Evolutionary conservation across 37 sponge, comb jelly and placozoan species (phyloP), one percentile per base, ranked within the genome.

Genomic region (Oscarella lobularis): DNA sequence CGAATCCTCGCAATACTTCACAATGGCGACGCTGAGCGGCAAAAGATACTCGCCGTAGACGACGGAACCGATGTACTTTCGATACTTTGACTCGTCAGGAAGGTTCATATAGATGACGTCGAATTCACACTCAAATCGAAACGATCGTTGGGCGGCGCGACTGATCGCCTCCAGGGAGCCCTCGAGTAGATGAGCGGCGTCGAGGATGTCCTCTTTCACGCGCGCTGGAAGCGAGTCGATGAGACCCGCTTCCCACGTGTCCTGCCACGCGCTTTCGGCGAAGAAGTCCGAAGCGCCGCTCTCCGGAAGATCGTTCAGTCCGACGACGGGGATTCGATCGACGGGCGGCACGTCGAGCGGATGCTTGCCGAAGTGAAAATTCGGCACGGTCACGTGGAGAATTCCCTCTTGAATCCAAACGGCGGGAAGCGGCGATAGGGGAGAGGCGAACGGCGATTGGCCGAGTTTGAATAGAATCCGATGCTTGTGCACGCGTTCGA

Each of bases 141-240:
- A 48, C 60, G 60, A 20, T 20, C 20, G 60, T 20, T 20, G 60
- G 20, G 20, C 60, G 60, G 60, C 60, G 20, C 60, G 20, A 20
- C 60, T 48, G 60, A 48, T 48, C 60, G 60, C 60, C 60, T 48
- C 60, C 14, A 48, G 60, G 14, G 60, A 48, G 20, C 60, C 60
- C 20, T 48, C 60, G 20, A 48, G 60, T 9, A 48, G 60, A 48
- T 48, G 60, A 9, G 60, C 60, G 9, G 60, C 9, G 20, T 48
- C 60, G 60, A 27, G 20, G 60, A 48, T 48, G 14, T 48, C 60
- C 60, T 48, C 60, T 20, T 20, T 48, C 14, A 48, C 20, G 20
- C 60, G 60, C 14, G 60, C 9, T 20, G 60, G 60, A 9, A 48
- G 20, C 9, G 9, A 27, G 60, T 48, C 60, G 20, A 48, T 48